Percentiles rank a stretch among this genome's conserved stretches.
phyloP scores from a whole-genome alignment of 2,797 vertebrate species.

The Gambelia wislizenii region DNA sequence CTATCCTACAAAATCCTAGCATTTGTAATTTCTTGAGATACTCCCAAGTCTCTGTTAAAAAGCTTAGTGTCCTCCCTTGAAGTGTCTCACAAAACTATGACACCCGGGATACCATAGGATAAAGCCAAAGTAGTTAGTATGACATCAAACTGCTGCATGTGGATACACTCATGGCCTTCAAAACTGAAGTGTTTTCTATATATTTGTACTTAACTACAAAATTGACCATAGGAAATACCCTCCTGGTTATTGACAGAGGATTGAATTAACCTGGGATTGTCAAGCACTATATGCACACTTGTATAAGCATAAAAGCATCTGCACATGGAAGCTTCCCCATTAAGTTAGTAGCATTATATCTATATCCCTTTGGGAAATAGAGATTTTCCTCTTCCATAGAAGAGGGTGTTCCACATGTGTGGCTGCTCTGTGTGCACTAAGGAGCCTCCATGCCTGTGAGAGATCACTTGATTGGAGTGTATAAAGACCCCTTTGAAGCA shows the following conservation, averaged over 20 bases:
- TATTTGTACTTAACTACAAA: neutral
- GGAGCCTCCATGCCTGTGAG: neutral
- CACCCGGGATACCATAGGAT: no score
- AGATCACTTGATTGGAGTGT: neutral
- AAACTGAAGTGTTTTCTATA: neutral
- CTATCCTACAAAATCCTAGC: no score
- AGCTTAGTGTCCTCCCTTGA: no score
- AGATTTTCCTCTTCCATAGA: neutral
- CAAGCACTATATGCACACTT: no score
- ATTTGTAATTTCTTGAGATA: no score
- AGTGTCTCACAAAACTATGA: no score
- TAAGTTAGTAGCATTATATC: neutral
- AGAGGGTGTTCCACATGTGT: neutral
- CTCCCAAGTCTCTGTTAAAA: no score
- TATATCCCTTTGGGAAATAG: neutral
- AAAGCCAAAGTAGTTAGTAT: no score
- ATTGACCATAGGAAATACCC: neutral
- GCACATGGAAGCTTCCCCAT: neutral
- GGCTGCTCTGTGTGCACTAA: neutral
- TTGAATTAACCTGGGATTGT: neutral
- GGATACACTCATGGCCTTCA: neutral
- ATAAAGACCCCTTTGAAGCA: conserved; percentile 25
- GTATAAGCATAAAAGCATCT: neutral
- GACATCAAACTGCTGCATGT: neutral
- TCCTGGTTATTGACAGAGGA: neutral